These are phyloP conservation scores for Byasa hedistus DNA, from an alignment of 2,888 invertebrate genomes.

Conservation along the genomic window DNA sequence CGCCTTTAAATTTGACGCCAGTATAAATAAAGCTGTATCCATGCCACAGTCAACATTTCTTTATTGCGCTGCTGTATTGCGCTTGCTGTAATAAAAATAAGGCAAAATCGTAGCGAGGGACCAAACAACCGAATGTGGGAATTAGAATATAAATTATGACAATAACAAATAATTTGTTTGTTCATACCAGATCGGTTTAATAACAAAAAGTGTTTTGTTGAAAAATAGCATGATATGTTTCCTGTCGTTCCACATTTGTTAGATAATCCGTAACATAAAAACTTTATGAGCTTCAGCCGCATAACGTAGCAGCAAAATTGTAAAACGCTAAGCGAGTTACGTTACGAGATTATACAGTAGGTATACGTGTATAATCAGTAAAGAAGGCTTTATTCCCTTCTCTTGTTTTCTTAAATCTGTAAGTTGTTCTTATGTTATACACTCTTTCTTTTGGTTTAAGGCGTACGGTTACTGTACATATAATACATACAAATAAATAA, in stretches of 20 bases:
- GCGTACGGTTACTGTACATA: too few relatives aligned
- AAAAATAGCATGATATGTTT: not conserved
- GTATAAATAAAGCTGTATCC: not conserved
- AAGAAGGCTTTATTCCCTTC: conserved; percentile 5
- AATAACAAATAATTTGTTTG: not conserved
- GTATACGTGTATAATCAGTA: conserved; percentile 11
- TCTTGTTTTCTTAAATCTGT: not conserved
- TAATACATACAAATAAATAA: too few relatives aligned
- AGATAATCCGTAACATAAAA: conserved; percentile 20
- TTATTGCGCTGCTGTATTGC: conserved; percentile 1
- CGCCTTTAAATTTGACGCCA: not conserved
- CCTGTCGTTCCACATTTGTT: conserved; percentile 5
- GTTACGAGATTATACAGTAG: conserved; percentile 13
- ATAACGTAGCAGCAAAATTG: conserved; percentile 12
- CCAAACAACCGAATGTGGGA: not conserved
- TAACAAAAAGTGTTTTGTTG: not conserved
- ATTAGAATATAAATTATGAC: not conserved
- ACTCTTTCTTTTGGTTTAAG: too few relatives aligned
- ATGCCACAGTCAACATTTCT: conserved; percentile 3
- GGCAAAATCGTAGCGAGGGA: not conserved
- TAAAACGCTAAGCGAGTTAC: conserved; percentile 19
- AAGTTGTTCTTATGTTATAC: not conserved
- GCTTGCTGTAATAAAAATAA: not conserved
- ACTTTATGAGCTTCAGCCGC: conserved; percentile 7
- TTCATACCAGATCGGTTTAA: not conserved